Conservation (phyloP, 2,113 vertebrate species). For the Baryphthengus martii region DNA sequence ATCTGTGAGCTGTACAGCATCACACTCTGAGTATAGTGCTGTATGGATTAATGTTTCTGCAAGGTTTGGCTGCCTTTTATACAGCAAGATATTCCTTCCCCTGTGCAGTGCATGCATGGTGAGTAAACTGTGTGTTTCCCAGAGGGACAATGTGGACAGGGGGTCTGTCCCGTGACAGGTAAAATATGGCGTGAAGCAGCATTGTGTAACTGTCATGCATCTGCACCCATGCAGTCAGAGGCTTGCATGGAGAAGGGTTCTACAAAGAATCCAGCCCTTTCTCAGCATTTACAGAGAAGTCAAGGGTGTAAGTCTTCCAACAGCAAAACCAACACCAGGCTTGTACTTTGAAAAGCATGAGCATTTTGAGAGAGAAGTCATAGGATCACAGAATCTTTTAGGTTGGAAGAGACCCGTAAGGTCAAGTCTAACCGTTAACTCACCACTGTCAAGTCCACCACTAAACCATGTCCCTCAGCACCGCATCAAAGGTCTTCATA, state of each 20-base stretch:
- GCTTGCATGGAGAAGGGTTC: neutral
- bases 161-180: neutral
- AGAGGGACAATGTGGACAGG: neutral
- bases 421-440: neutral
- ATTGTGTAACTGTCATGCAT: neutral
- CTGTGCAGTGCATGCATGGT: fast-evolving
- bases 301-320: neutral
- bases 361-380: neutral
- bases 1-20: neutral
- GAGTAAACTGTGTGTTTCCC: neutral
- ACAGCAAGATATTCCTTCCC: neutral
- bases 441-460: neutral
- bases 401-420: neutral
- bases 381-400: fast-evolving
- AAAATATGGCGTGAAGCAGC: neutral
- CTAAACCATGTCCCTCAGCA: neutral
- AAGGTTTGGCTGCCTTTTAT: neutral
- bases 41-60: neutral
- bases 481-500: neutral
- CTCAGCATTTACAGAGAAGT: neutral
- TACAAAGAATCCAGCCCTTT: neutral
- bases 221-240: neutral
- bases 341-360: neutral
- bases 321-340: neutral
- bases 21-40: too few species aligned